Base-by-base conservation (phyloP, 2,113 vertebrate species). In the Chionodraco myersi region DNA sequence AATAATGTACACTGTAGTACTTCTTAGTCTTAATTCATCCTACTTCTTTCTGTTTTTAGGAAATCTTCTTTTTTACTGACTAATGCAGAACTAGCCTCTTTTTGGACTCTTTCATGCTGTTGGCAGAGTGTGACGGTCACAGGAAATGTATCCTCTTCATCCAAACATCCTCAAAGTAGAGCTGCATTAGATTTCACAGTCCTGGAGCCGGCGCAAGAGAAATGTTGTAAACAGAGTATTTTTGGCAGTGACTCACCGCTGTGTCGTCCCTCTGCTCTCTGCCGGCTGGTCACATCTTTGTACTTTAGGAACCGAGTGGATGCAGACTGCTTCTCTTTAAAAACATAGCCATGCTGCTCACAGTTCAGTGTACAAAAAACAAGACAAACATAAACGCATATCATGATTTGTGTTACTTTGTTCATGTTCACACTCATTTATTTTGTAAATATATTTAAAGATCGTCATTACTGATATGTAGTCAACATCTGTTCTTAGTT, bases 181-280 rank as follows among this genome's bases (percentile, higher is more conserved):
- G 62, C 75, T 78, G 51, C 68, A 48, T 61, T 72, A 21, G 79
- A 67, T 62, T 82, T 80, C 59, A 49, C 65, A 26, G 70, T 48
- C 41, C 69, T 72, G 66, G 77, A 85, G 70, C 59, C 48, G 10
- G 16, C 59, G 64, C 62, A 5, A 73, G 73, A 81, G 82, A 86
- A 84, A 86, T 77, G 84, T 82, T 85, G 91, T 86, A 83, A 83
- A 90, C 88, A 83, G 57, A 81, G 71, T 92, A 86, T 89, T 90
- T 88, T 59, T 70, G 83, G 80, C 87, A 16, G 79, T 88, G 88
- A 89, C 82, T 92, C 89, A 85, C 45, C 64, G 12, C 41, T 66
- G 63, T 66, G 74, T 18, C 26, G 60, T 81, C 79, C 13, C 48
- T 45, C 61, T 53, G 53, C 68, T 26, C 63, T 6, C 80, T 73